Evolutionary conservation across 2,888 invertebrate species (phyloP), one percentile per base, ranked within the genome.

Genomic region (Psococerastis gibbosa): DNA sequence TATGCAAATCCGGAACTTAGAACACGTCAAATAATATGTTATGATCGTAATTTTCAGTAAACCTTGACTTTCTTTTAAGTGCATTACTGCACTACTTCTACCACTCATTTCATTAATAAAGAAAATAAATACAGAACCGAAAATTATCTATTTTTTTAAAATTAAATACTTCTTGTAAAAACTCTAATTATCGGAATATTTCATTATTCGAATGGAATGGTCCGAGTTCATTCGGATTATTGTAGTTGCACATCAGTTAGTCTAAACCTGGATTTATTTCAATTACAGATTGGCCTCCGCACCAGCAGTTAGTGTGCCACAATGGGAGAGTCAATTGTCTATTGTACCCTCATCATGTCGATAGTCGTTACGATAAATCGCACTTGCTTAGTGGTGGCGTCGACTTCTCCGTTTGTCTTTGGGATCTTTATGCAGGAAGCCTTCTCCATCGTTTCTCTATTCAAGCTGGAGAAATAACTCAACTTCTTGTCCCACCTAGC

Each of bases 401-500:
- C 9, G 98, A 98, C 64, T 98, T 98, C 65, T 91, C 94, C 0
- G 92, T 94, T 2, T 91, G 89, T 52, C 67, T 97, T 0, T 97
- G 95, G 95, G 94, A 97, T 58, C 66, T 97, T 51, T 85, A 84
- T 57, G 80, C 81, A 23, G 92, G 94, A 2, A 75, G 76, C 2
- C 63, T 94, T 32, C 65, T 98, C 44, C 91, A 97, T 59, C 73
- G 92, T 3, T 98, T 97, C 67, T 92, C 92, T 56, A 94, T 95
- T 0, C 97, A 98, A 60, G 97, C 95, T 1, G 98, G 97, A 0
- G 94, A 95, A 65, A 87, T 98, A 11, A 82, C 87, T 0, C 91
- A 94, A 60, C 68, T 98, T 2, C 67, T 94, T 43, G 89, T 97
- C 3, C 95, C 97, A 13, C 97, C 97, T 0, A 80, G 83, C 49